Percentiles rank a stretch among this genome's conserved stretches.
Evolutionary conservation across 1,140 invertebrate species (phyloP).

Genomic region (Halotydeus destructor): DNA sequence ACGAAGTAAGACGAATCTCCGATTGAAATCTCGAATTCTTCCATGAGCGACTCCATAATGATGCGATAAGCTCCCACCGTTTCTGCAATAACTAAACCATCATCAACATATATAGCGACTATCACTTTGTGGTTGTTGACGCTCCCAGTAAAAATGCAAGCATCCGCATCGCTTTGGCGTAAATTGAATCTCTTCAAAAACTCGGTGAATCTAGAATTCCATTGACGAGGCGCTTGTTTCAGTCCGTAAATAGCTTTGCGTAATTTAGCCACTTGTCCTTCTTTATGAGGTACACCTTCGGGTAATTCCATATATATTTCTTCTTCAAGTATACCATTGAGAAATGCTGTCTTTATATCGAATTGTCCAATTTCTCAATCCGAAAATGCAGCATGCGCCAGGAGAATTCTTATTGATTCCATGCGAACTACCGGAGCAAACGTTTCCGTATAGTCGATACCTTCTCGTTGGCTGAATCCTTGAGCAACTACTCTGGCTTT

Average conservation of each 20-base stretch:
- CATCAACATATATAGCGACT: slow-evolving; percentile 12
- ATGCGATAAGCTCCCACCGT: neutral
- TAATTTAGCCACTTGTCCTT: slow-evolving; percentile 15
- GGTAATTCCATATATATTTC: slow-evolving; percentile 9
- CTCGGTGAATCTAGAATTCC: slow-evolving; percentile 20
- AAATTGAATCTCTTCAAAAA: neutral
- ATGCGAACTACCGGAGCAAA: slow-evolving; percentile 17
- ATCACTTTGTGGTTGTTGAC: neutral
- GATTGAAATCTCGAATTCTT: neutral
- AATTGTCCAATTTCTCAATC: neutral
- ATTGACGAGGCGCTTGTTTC: slow-evolving; percentile 24
- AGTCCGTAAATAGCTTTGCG: slow-evolving; percentile 25
- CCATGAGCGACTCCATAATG: neutral
- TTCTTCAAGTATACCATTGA: slow-evolving; percentile 8
- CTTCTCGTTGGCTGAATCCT: slow-evolving; percentile 7
- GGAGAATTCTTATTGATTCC: slow-evolving; percentile 21
- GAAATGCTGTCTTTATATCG: slow-evolving; percentile 12
- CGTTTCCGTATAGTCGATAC: slow-evolving; percentile 13
- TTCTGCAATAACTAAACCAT: slow-evolving; percentile 4
- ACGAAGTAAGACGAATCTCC: neutral
- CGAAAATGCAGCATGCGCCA: slow-evolving; percentile 12
- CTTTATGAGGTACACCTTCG: neutral
- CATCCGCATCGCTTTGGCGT: neutral
- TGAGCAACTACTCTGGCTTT: slow-evolving; percentile 13
- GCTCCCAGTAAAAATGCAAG: slow-evolving; percentile 7